Base-by-base conservation (phyloP, 2,113 vertebrate genomes). In the Datnioides undecimradiatus region DNA sequence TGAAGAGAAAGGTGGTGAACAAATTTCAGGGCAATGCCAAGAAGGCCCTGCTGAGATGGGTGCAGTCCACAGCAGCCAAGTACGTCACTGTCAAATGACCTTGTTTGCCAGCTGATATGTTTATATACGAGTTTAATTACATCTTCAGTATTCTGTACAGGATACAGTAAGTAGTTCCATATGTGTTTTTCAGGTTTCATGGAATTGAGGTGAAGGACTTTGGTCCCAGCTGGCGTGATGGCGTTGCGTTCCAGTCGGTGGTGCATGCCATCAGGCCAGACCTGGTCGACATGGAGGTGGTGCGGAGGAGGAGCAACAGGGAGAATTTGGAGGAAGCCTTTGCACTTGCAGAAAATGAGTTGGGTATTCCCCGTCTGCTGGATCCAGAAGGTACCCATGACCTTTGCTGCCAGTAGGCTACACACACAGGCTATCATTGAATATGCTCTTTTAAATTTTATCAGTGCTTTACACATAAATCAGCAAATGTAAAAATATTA, bases 141-240 rank as follows among this genome's bases (percentile, higher is more conserved):
- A 27, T 23, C 2, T 38, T 38, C 40, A 8, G 31, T 45, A 17
- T 52, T 19, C 16, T 55, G 33, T 14, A 21, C 29, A 33, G 6
- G 10, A 31, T 36, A 10, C 43, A 31, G 19, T 16, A 27, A 2
- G 12, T 51, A 12, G 11, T 51, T 25, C 12, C 4, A 0, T 4
- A 17, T 63, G 2, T 85, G 43, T 31, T 38, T 86, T 66, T 65
- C 80, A 99, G 98, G 91, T 92, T 95, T 66, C 87, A 91, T 55
- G 98, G 97, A 67, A 94, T 98, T 68, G 96, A 99, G 88, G 96
- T 99, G 63, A 99, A 96, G 86, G 98, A 99, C 90, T 99, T 99
- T 52, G 98, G 98, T 49, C 87, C 94, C 67, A 99, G 98, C 33
- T 99, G 98, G 98, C 96, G 97, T 23, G 96, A 92, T 36, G 98